A percentile compares a stretch with the other conserved stretches of the same genome.
These are phyloP conservation scores for Euplagia quadripunctaria DNA, from an alignment of 2,888 invertebrate genomes.

Conservation along the genomic window DNA sequence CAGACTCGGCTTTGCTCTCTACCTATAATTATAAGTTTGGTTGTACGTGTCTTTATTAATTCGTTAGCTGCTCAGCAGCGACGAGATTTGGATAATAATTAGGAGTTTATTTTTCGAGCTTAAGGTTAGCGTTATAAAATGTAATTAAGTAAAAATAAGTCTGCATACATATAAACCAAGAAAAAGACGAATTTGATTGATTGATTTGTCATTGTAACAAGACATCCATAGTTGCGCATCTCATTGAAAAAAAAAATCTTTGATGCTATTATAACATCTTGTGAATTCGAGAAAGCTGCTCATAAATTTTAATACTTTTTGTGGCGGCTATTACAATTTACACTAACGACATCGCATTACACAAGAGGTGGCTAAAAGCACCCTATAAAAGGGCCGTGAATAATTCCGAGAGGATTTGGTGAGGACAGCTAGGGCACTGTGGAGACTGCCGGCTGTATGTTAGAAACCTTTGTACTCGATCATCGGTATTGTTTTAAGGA, in stretches of 20 bases:
- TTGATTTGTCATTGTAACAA: neutral
- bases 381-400: slow-evolving; percentile 74
- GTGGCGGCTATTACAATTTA: slow-evolving; percentile 71
- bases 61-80: slow-evolving; percentile 31
- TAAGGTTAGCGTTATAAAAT: neutral
- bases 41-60: slow-evolving; percentile 49
- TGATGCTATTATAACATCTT: slow-evolving; percentile 49
- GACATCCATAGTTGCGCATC: slow-evolving; percentile 34
- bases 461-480: slow-evolving; percentile 39
- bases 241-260: slow-evolving; percentile 36
- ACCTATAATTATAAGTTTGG: slow-evolving; percentile 57
- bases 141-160: neutral
- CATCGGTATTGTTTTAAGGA: slow-evolving; percentile 38
- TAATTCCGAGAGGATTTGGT: slow-evolving; percentile 57
- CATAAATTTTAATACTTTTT: slow-evolving; percentile 73
- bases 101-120: neutral
- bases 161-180: neutral
- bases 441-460: slow-evolving; percentile 49
- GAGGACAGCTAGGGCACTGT: slow-evolving; percentile 17
- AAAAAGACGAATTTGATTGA: neutral
- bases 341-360: slow-evolving; percentile 69
- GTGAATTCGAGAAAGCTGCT: neutral
- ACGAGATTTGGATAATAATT: slow-evolving; percentile 14
- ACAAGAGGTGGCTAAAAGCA: slow-evolving; percentile 68
- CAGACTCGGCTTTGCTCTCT: slow-evolving; percentile 62